Evolutionary conservation across 2,113 vertebrate species (phyloP), one percentile per base, ranked within the genome.

Genomic region (Synodontis membranacea): DNA sequence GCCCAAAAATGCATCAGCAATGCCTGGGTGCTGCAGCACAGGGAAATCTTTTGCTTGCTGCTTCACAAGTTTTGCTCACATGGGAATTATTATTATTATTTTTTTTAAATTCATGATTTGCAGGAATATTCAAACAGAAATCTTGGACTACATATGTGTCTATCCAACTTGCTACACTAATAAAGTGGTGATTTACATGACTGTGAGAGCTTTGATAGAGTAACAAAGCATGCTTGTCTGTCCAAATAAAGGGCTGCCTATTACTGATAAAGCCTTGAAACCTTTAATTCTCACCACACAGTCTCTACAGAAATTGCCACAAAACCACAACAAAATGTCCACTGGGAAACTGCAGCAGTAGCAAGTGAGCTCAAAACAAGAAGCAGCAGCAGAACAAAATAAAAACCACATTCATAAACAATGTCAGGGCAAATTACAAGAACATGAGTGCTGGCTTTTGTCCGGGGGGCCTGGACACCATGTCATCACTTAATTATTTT

Each of bases 401-500:
- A 8, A 64, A 72, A 87, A 21, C 52, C 50, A 64, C 34, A 58
- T 74, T 86, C 68, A 83, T 76, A 87, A 74, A 86, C 52, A 76
- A 62, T 50, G 58, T 37, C 64, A 64, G 39, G 28, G 62, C 78
- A 85, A 85, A 74, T 62, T 37, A 50, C 58, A 28, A 74, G 31
- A 82, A 75, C 86, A 64, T 39, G 42, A 82, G 42, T 12, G 54
- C 54, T 46, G 42, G 80, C 54, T 76, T n/a, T 52, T 62, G 52
- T 83, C 68, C 21, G 34, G 34, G n/a, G 78, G 42, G 76, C 25
- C 76, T 82, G 85, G 70, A 39, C 80, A 48, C 64, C 79, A 44
- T 82, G 86, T 83, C 88, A 84, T 89, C 76, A 68, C 84, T 89
- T 89, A 60, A 86, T 89, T 89, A 87, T 86, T 82, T 80, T 84